Evolutionary conservation across 2,797 vertebrate genomes (phyloP).

Genomic region (Notolabrus celidotus): DNA sequence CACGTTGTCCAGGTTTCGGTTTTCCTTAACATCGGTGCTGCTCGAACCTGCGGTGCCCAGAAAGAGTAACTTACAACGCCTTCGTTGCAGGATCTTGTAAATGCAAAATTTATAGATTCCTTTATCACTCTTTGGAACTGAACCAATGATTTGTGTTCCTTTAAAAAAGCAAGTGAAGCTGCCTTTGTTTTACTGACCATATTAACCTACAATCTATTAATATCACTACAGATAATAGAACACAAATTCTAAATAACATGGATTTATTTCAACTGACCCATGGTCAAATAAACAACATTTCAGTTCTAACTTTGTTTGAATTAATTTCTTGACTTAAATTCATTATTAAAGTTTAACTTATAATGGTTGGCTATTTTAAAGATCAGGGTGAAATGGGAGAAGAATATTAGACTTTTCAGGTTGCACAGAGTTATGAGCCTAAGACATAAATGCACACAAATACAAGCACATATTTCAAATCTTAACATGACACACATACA

Average conservation of each 20-base stretch:
- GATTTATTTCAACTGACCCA: no score
- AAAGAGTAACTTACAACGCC: conserved; percentile 99
- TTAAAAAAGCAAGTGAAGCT: conserved; percentile 57
- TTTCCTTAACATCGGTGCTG: conserved; percentile 98
- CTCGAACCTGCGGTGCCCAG: conserved; percentile 99
- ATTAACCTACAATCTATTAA: conserved; percentile 12
- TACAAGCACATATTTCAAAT: conserved; percentile 32
- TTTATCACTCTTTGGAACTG: conserved; percentile 98
- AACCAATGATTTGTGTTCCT: conserved; percentile 96
- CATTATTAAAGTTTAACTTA: conserved; percentile 7
- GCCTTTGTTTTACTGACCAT: conserved; percentile 40
- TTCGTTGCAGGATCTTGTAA: conserved; percentile 99
- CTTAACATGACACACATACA: conserved; percentile 41
- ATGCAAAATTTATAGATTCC: conserved; percentile 99
- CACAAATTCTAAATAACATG: conserved; percentile 5
- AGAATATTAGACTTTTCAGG: conserved; percentile 25
- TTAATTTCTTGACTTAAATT: no score
- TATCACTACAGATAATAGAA: conserved; percentile 15
- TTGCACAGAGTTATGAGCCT: conserved; percentile 36
- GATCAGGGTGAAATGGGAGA: background rate
- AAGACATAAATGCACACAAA: conserved; percentile 45
- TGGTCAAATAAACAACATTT: no score
- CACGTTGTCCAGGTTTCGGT: conserved; percentile 95
- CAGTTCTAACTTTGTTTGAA: conserved; percentile 14
- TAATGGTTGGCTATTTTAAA: conserved; percentile 2